phyloP scores from a whole-genome alignment of 2,113 vertebrate species.

The Sapajus apella region DNA sequence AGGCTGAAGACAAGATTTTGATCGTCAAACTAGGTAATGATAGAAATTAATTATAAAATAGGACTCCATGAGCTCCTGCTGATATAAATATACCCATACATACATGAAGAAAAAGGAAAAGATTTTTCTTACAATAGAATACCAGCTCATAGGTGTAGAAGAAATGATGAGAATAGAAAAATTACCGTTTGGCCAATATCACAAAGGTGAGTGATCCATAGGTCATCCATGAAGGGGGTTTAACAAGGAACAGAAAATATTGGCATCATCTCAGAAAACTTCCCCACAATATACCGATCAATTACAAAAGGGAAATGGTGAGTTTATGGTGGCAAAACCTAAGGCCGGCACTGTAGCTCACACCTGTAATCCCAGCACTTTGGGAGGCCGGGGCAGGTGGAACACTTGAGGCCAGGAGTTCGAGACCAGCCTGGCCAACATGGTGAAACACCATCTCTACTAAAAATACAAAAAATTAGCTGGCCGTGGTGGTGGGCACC shows the following conservation, averaged over 20 bases:
- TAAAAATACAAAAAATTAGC: too few species aligned
- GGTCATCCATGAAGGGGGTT: not conserved
- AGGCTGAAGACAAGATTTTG: not conserved
- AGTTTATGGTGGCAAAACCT: not conserved
- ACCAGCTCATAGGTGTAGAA: not conserved
- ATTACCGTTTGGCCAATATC: not conserved
- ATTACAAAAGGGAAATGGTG: not conserved
- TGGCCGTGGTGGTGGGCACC: too few species aligned
- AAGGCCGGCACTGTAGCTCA: too few species aligned
- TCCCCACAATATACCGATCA: not conserved
- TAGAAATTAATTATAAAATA: slow-evolving; percentile 20
- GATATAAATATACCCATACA: not conserved
- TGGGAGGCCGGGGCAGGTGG: too few species aligned
- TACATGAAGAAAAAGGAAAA: not conserved
- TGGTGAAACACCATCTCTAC: too few species aligned
- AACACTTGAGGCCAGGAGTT: too few species aligned
- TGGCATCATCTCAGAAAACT: not conserved
- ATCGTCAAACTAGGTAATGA: not conserved
- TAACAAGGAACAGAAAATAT: not conserved
- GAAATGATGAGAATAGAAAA: not conserved
- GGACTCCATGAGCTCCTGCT: not conserved
- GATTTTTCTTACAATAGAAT: not conserved
- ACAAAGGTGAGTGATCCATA: not conserved
- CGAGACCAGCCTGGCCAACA: too few species aligned
- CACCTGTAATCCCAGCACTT: too few species aligned